Percentiles rank a stretch among this genome's conserved stretches.
phyloP scores from a whole-genome alignment of 23 tunicate species.

The Oikopleura albicans region DNA sequence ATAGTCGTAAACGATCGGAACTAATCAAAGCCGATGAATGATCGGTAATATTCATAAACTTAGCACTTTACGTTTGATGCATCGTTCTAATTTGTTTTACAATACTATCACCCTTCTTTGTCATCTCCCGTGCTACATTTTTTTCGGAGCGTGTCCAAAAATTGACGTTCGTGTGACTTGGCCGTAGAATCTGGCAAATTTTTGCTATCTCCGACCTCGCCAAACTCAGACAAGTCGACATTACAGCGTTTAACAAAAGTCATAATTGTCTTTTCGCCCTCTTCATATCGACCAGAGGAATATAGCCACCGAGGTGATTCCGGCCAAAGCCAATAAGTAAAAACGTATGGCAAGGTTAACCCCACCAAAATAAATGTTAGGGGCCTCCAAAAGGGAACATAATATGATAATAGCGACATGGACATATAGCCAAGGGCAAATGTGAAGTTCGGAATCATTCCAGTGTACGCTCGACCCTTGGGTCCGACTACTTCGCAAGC shows the following conservation, averaged over 20 bases:
- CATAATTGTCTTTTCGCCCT: too few relatives aligned
- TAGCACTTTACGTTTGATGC: too few relatives aligned
- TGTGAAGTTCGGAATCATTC: slow-evolving; percentile 5
- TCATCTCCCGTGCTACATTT: too few relatives aligned
- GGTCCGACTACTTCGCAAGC: slow-evolving; percentile 5
- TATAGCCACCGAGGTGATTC: neutral
- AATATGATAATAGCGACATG: neutral
- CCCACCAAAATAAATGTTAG: neutral
- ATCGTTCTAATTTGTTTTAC: too few relatives aligned
- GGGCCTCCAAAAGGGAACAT: neutral
- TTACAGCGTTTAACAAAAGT: neutral
- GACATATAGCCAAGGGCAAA: slow-evolving; percentile 3
- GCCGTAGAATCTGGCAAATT: too few relatives aligned
- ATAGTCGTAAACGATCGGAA: too few relatives aligned
- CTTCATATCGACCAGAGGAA: neutral
- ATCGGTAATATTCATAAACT: too few relatives aligned
- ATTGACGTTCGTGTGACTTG: neutral
- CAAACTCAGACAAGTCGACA: neutral
- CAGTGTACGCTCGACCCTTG: slow-evolving; percentile 8
- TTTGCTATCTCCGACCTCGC: too few relatives aligned
- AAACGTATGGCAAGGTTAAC: neutral
- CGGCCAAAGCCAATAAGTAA: neutral
- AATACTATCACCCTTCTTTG: too few relatives aligned
- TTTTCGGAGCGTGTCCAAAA: neutral
- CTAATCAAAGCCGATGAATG: too few relatives aligned